Evolutionary conservation across 2,888 invertebrate genomes (phyloP).

Genomic region (Saturnia pavonia): DNA sequence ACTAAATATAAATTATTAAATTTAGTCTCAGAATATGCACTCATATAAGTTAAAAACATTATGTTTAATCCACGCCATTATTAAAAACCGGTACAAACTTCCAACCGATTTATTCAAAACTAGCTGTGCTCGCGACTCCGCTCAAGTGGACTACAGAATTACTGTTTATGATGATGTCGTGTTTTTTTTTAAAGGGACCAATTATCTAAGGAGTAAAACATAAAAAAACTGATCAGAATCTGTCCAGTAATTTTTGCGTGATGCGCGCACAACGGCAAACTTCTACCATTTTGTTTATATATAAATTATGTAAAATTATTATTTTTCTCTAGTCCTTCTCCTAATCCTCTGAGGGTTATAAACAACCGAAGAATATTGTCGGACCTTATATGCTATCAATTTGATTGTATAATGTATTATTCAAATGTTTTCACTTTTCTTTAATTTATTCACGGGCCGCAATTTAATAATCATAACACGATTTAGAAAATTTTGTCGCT

Average conservation of each 20-base stretch:
- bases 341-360: neutral
- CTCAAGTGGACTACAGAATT: too few relatives aligned
- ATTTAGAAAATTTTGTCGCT: constrained; percentile 6
- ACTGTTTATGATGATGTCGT: too few relatives aligned
- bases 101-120: neutral
- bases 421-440: constrained; percentile 11
- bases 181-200: neutral
- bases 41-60: too few relatives aligned
- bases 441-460: constrained; percentile 15
- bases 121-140: neutral
- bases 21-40: too few relatives aligned
- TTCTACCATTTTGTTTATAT: too few relatives aligned
- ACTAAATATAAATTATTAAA: too few relatives aligned
- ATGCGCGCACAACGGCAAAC: too few relatives aligned
- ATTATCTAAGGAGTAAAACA: too few relatives aligned
- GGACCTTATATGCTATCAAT: neutral
- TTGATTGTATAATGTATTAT: constrained; percentile 12
- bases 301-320: too few relatives aligned
- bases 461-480: constrained; percentile 1
- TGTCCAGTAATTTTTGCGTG: too few relatives aligned
- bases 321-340: neutral
- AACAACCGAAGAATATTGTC: neutral
- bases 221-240: too few relatives aligned
- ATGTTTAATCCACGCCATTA: neutral
- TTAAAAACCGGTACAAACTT: neutral